Evolutionary conservation across 2,797 vertebrate genomes (phyloP).

Genomic region (Anisognathus igniventris): DNA sequence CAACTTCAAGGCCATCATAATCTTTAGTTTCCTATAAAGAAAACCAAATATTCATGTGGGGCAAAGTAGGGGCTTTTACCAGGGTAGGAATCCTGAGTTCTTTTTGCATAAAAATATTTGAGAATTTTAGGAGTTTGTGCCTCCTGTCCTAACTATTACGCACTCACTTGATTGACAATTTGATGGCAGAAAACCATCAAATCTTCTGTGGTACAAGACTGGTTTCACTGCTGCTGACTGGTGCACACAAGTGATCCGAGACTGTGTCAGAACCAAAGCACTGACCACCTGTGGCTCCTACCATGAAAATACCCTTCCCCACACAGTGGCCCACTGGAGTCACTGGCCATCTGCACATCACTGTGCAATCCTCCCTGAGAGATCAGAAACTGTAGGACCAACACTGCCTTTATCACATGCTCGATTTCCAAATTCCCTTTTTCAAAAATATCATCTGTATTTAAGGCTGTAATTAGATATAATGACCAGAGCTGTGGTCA

Average conservation of each 20-base stretch:
- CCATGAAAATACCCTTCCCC: neutral
- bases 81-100: neutral
- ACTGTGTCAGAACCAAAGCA: neutral
- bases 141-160: neutral
- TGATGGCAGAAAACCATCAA: neutral
- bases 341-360: neutral
- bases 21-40: constrained; percentile 49
- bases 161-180: neutral
- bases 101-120: constrained; percentile 28
- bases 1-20: constrained; percentile 37
- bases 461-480: neutral
- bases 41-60: neutral
- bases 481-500: neutral
- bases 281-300: neutral
- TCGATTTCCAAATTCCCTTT: neutral
- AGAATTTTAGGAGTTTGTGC: neutral
- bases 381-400: neutral
- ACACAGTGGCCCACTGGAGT: neutral
- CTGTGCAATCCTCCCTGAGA: neutral
- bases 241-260: neutral
- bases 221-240: neutral
- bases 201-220: neutral
- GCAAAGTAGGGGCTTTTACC: constrained; percentile 13
- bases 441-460: neutral
- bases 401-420: neutral